A percentile compares a stretch with the other conserved stretches of the same genome.
Conservation (phyloP, 1,140 invertebrate genomes). For the Drosophila pachea region DNA sequence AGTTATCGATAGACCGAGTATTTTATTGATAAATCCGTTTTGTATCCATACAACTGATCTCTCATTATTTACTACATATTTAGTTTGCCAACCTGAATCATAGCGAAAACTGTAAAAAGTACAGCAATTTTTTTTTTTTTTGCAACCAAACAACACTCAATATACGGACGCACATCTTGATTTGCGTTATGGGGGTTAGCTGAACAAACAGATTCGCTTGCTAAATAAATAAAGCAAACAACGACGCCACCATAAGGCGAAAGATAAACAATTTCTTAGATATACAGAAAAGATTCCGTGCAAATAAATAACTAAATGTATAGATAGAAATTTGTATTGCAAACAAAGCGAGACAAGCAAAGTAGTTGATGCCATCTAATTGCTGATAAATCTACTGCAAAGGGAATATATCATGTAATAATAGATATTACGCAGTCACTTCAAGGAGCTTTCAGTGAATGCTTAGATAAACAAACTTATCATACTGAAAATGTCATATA, state of each 20-base stretch:
- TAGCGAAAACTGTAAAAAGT: conserved; percentile 9
- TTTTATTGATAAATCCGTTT: no score
- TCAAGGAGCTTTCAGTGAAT: not conserved
- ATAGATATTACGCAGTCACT: not conserved
- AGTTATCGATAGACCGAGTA: no score
- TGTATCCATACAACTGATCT: no score
- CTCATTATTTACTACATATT: not conserved
- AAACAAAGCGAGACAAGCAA: not conserved
- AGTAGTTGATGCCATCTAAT: conserved; percentile 1
- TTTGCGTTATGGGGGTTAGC: conserved; percentile 14
- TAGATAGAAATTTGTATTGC: conserved; percentile 2
- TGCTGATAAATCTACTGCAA: not conserved
- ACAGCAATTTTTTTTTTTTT: conserved; percentile 9
- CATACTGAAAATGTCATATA: not conserved
- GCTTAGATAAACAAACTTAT: not conserved
- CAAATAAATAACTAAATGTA: conserved; percentile 9
- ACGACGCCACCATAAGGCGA: conserved; percentile 25
- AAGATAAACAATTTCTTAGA: conserved; percentile 36
- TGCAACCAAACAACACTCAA: conserved; percentile 11
- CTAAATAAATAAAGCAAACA: conserved; percentile 33
- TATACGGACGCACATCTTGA: conserved; percentile 6
- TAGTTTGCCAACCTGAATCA: not conserved
- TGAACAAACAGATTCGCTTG: conserved; percentile 38
- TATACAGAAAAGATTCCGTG: conserved; percentile 6
- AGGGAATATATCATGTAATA: not conserved